Evolutionary conservation across 1,140 invertebrate genomes (phyloP).

Genomic region (Berghia stephanieae): DNA sequence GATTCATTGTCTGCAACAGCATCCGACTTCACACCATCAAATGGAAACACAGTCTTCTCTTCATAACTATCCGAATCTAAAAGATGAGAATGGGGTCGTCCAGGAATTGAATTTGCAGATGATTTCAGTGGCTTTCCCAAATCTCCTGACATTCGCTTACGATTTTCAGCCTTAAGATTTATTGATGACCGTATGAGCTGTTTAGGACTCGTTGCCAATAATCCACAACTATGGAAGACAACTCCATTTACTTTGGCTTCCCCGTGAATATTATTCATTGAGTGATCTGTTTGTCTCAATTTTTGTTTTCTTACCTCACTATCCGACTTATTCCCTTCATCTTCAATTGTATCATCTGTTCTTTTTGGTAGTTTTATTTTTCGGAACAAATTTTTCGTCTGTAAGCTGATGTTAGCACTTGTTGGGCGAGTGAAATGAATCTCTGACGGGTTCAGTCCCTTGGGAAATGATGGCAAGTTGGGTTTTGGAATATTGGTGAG

Average conservation of each 20-base stretch:
- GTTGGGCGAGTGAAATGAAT: too few relatives aligned
- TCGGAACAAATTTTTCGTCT: too few relatives aligned
- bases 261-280: too few relatives aligned
- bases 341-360: background rate
- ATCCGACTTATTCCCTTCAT: constrained; percentile 17
- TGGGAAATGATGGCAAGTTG: background rate
- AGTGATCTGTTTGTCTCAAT: background rate
- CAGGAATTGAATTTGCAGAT: too few relatives aligned
- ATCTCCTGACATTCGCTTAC: too few relatives aligned
- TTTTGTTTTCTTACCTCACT: constrained; percentile 11
- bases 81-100: too few relatives aligned
- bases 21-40: too few relatives aligned
- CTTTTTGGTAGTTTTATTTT: constrained; percentile 9
- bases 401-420: too few relatives aligned
- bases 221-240: constrained; percentile 53
- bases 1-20: too few relatives aligned
- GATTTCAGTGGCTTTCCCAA: too few relatives aligned
- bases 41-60: too few relatives aligned
- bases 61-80: too few relatives aligned
- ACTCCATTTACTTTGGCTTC: constrained; percentile 40
- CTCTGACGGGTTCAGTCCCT: background rate
- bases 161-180: constrained; percentile 29
- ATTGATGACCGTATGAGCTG: constrained; percentile 39
- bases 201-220: constrained; percentile 49
- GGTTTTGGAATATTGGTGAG: constrained; percentile 9